Conservation (phyloP, 53 echinoderm and acorn worm species). For the Temnopleurus reevesii region DNA sequence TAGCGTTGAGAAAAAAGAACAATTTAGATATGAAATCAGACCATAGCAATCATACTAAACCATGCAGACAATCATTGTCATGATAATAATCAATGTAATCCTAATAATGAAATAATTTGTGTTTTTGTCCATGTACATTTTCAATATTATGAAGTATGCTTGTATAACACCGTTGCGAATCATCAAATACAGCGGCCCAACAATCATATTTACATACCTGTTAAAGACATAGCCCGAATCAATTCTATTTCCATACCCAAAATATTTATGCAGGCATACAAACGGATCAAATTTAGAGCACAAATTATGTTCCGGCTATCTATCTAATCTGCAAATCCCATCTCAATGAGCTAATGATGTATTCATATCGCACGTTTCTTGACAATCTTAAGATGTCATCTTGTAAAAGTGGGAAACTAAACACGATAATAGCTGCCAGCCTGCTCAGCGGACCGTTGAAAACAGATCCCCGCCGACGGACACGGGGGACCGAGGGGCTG, state of each 20-base stretch:
- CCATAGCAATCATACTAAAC: too few relatives aligned
- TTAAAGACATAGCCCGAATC: neutral
- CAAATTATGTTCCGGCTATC: constrained; percentile 29
- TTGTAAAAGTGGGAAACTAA: neutral
- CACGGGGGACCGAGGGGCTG: neutral
- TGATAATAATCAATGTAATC: too few relatives aligned
- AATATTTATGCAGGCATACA: neutral
- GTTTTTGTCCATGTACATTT: too few relatives aligned
- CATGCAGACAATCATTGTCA: too few relatives aligned
- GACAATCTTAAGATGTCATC: constrained; percentile 18
- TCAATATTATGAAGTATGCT: too few relatives aligned
- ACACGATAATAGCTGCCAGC: constrained; percentile 24
- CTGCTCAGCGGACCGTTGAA: constrained; percentile 2
- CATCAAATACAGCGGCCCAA: neutral
- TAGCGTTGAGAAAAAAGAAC: too few relatives aligned
- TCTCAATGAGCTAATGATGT: constrained; percentile 7
- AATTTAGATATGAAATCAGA: too few relatives aligned
- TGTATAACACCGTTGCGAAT: too few relatives aligned
- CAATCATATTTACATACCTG: neutral
- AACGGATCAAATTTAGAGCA: constrained; percentile 8
- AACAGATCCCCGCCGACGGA: neutral
- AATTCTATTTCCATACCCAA: neutral
- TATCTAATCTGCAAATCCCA: neutral
- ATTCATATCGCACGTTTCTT: neutral
- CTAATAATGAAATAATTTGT: too few relatives aligned